Conservation (phyloP, 2,888 invertebrate genomes). For the Lordiphosa andalusiaca region DNA sequence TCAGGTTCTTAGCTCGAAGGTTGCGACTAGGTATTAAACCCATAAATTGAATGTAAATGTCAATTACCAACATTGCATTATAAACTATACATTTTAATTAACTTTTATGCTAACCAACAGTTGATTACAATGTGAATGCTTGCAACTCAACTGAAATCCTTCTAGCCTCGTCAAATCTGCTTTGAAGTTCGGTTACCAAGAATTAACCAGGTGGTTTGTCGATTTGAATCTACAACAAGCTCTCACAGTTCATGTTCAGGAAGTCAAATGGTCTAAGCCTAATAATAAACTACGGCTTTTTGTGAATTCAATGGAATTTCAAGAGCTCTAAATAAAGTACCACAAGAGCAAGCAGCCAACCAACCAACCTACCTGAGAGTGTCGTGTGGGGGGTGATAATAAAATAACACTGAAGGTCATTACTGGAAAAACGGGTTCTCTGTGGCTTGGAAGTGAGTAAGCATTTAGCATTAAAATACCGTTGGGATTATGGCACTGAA, state of each 20-base stretch:
- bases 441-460: constrained; percentile 52
- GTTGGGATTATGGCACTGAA: constrained; percentile 71
- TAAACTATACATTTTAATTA: constrained; percentile 32
- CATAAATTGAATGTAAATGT: constrained; percentile 24
- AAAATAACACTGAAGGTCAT: constrained; percentile 70
- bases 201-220: too few species aligned
- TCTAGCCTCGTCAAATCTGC: too few species aligned
- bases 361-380: constrained; percentile 4
- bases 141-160: too few species aligned
- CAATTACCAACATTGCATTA: too few species aligned
- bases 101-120: constrained; percentile 3
- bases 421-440: constrained; percentile 73
- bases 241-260: constrained; percentile 43
- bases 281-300: constrained; percentile 26
- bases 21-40: too few species aligned
- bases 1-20: too few species aligned
- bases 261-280: constrained; percentile 25
- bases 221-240: constrained; percentile 19
- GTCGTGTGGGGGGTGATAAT: constrained; percentile 33
- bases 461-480: constrained; percentile 72
- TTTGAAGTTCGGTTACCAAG: too few species aligned
- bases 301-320: constrained; percentile 34
- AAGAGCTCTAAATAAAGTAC: constrained; percentile 19
- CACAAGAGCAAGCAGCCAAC: neutral
- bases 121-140: constrained; percentile 10